Percentiles rank a stretch among this genome's conserved stretches.
phyloP scores from a whole-genome alignment of 2,797 vertebrate species.

The Mico argentatus region DNA sequence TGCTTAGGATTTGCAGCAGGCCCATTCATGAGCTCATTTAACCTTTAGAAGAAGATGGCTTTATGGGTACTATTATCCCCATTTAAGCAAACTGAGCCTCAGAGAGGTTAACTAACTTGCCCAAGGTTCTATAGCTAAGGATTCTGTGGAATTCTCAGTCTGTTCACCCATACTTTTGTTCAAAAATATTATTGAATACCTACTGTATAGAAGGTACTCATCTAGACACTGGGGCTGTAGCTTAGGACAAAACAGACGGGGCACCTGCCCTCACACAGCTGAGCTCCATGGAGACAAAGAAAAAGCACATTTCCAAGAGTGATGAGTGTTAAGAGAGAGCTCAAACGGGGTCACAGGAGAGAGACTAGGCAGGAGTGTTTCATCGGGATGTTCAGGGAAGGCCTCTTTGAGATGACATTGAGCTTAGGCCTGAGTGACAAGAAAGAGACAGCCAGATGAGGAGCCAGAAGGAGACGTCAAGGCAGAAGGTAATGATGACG shows the following conservation, averaged over 20 bases:
- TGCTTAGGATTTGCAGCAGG: neutral
- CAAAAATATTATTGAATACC: neutral
- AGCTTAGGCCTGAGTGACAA: neutral
- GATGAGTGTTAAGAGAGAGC: neutral
- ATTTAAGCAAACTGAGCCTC: neutral
- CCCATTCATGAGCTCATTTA: neutral
- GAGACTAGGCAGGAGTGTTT: neutral
- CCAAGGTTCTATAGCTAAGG: neutral
- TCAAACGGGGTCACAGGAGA: neutral
- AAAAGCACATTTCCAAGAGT: neutral
- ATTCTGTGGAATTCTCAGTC: neutral
- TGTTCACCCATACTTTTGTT: neutral
- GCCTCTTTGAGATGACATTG: neutral
- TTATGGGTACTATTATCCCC: neutral
- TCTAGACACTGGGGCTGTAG: neutral
- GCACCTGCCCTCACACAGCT: neutral
- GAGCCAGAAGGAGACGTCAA: neutral
- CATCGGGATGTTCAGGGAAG: neutral
- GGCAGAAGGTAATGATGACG: neutral
- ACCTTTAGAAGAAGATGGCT: neutral
- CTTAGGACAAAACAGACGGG: neutral
- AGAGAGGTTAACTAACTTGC: neutral
- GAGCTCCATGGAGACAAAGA: neutral
- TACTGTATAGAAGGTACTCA: neutral
- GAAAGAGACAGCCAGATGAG: neutral